These are phyloP conservation scores for Epiblema foenella DNA, from an alignment of 2,888 invertebrate genomes.

Conservation along the genomic window DNA sequence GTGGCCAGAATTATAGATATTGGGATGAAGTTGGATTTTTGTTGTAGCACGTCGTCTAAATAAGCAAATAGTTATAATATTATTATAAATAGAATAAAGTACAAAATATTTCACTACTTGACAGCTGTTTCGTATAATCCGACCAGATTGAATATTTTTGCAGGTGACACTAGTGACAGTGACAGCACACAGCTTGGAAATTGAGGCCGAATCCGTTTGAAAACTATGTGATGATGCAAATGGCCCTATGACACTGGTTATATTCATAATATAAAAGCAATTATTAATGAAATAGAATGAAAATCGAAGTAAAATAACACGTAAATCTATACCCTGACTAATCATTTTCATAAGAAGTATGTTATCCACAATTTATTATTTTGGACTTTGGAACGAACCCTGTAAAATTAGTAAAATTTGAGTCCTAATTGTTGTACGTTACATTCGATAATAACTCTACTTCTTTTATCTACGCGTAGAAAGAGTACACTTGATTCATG, in stretches of 20 bases:
- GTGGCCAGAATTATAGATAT: neutral
- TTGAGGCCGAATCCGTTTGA: neutral
- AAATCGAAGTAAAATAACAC: neutral
- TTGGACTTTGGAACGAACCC: too few relatives aligned
- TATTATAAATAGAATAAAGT: constrained; percentile 22
- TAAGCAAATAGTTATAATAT: constrained; percentile 1
- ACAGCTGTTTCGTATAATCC: constrained; percentile 28
- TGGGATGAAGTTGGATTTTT: neutral
- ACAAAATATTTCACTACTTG: constrained; percentile 5
- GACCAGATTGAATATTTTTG: constrained; percentile 4
- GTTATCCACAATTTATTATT: neutral
- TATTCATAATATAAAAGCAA: neutral
- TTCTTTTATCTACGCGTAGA: too few relatives aligned
- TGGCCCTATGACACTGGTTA: neutral
- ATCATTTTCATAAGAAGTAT: too few relatives aligned
- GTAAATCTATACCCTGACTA: neutral
- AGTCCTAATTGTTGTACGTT: too few relatives aligned
- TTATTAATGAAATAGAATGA: neutral
- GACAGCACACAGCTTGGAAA: neutral
- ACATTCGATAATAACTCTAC: too few relatives aligned
- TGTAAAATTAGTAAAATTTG: too few relatives aligned
- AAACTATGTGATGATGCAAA: neutral
- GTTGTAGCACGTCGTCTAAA: constrained; percentile 8
- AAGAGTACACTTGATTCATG: too few relatives aligned
- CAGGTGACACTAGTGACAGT: neutral